phyloP scores from a whole-genome alignment of 2,113 vertebrate species.

The Paraplagusia blochii region DNA sequence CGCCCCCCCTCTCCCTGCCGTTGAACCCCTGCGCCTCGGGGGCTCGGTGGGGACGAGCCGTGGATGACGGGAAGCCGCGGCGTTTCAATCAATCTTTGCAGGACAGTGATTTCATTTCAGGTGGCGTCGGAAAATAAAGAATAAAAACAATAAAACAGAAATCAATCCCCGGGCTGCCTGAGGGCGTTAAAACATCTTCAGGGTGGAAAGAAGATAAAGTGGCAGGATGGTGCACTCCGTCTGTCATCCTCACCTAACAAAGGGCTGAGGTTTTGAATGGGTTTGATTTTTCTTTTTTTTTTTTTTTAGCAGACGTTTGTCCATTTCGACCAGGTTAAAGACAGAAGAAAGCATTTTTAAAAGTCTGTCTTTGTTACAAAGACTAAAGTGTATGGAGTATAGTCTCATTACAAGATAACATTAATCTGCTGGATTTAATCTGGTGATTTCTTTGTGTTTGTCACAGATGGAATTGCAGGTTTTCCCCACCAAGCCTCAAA shows the following conservation, averaged over 20 bases:
- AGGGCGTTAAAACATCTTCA: slow-evolving; percentile 51
- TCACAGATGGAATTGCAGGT: slow-evolving; percentile 65
- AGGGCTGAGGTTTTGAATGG: slow-evolving; percentile 17
- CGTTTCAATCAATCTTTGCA: slow-evolving; percentile 69
- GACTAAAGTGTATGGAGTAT: not conserved
- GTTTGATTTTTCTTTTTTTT: not conserved
- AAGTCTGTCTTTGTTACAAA: slow-evolving; percentile 1
- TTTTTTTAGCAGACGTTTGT: slow-evolving; percentile 9
- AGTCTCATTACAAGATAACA: slow-evolving; percentile 61
- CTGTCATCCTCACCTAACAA: slow-evolving; percentile 47
- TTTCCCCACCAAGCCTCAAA: slow-evolving; percentile 64
- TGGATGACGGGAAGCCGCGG: slow-evolving; percentile 37
- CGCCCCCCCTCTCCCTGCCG: slow-evolving; percentile 23
- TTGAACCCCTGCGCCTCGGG: slow-evolving; percentile 47
- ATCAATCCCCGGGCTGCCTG: slow-evolving; percentile 64
- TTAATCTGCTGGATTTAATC: slow-evolving; percentile 71
- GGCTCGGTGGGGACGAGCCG: slow-evolving; percentile 47
- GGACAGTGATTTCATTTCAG: slow-evolving; percentile 58
- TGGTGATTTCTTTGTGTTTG: slow-evolving; percentile 62
- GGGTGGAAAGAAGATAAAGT: slow-evolving; percentile 42
- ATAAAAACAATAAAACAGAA: slow-evolving; percentile 71
- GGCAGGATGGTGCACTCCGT: slow-evolving; percentile 40
- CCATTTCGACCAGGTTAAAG: not conserved
- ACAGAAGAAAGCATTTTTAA: no score
- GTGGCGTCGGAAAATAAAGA: slow-evolving; percentile 52